Evolutionary conservation across 2,113 vertebrate species (phyloP).

Genomic region (Lonchura striata): DNA sequence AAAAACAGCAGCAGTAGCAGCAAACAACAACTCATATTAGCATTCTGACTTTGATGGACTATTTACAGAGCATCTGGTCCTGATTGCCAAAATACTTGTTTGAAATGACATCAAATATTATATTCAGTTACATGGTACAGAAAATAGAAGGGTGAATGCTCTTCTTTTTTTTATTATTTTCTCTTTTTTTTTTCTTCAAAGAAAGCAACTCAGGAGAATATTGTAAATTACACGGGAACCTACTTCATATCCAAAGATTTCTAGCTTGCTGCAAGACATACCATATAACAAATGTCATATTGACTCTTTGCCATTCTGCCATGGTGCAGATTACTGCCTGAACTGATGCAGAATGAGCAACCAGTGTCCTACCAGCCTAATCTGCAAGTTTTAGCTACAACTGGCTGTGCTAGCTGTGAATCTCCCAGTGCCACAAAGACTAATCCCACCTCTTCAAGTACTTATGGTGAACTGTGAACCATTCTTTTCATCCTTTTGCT

Average conservation of each 20-base stretch:
- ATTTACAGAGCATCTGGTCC: background rate
- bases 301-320: background rate
- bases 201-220: background rate
- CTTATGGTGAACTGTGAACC: background rate
- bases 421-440: background rate
- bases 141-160: background rate
- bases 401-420: background rate
- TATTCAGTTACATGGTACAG: background rate
- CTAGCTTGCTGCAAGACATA: background rate
- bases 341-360: background rate
- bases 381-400: background rate
- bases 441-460: background rate
- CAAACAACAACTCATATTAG: background rate
- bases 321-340: background rate
- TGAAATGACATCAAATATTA: slow-evolving; percentile 7
- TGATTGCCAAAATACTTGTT: background rate
- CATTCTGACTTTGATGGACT: slow-evolving; percentile 17
- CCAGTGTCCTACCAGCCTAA: background rate
- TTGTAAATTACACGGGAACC: background rate
- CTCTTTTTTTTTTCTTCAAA: background rate
- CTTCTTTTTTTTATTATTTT: too few relatives aligned
- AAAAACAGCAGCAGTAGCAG: background rate
- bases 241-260: background rate
- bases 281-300: background rate
- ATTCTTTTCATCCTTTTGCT: background rate